Percentiles rank a stretch among this genome's conserved stretches.
These are phyloP conservation scores for Ladona fulva DNA, from an alignment of 1,140 invertebrate genomes.

Conservation along the genomic window DNA sequence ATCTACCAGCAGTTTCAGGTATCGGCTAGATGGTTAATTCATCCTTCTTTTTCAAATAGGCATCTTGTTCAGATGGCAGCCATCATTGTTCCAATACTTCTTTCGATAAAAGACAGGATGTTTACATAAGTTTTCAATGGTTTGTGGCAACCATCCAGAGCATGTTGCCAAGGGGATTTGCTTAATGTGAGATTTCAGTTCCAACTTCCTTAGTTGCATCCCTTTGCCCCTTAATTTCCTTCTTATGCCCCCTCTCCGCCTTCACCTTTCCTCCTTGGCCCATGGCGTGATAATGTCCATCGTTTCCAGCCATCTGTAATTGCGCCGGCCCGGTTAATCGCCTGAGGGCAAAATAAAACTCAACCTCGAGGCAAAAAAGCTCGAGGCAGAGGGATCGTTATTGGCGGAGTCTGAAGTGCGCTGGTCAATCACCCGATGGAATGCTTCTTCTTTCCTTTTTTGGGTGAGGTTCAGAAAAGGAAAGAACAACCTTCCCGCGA, in stretches of 20 bases:
- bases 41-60: no score
- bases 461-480: not conserved
- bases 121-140: no score
- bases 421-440: not conserved
- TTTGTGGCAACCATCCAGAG: no score
- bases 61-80: no score
- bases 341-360: not conserved
- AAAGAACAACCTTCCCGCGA: not conserved
- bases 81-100: no score
- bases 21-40: no score
- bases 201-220: not conserved
- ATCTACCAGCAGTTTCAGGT: no score
- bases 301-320: not conserved
- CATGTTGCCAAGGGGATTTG: no score
- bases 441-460: not conserved
- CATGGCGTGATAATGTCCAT: not conserved
- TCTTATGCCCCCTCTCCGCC: not conserved
- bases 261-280: not conserved
- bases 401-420: not conserved
- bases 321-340: not conserved
- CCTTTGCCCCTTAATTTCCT: not conserved
- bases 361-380: not conserved
- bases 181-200: not conserved
- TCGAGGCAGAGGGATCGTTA: not conserved
- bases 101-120: no score